phyloP scores from a whole-genome alignment of 2,888 invertebrate species.

The Euspilapteryx auroguttella region DNA sequence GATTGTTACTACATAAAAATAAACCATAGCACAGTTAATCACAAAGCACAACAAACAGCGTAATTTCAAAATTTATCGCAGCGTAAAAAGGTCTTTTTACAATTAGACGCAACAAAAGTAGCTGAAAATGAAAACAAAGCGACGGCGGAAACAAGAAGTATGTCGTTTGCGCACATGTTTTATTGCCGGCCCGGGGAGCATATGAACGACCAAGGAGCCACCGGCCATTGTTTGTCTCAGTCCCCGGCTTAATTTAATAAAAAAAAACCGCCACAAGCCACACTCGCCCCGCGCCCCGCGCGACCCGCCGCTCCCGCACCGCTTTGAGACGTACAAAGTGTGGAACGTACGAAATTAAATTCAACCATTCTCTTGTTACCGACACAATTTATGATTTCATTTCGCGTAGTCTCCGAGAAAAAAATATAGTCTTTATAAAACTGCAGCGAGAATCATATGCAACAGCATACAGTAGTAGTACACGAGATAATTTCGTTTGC shows the following conservation, averaged over 20 bases:
- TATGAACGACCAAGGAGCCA: slow-evolving; percentile 19
- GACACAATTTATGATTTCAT: slow-evolving; percentile 8
- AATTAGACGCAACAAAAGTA: slow-evolving; percentile 1
- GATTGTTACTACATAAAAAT: too few relatives aligned
- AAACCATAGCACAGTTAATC: neutral
- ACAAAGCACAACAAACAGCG: neutral
- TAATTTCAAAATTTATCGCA: neutral
- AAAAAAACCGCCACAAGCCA: slow-evolving; percentile 14
- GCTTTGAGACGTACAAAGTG: slow-evolving; percentile 9
- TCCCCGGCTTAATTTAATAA: slow-evolving; percentile 31
- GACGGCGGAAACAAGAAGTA: neutral
- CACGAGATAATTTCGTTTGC: too few relatives aligned
- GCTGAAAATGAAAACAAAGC: slow-evolving; percentile 3
- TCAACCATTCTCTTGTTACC: slow-evolving; percentile 7
- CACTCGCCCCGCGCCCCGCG: slow-evolving; percentile 12
- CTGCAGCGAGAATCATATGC: too few relatives aligned
- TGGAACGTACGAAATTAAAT: slow-evolving; percentile 9
- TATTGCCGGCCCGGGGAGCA: slow-evolving; percentile 16
- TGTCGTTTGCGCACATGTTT: slow-evolving; percentile 15
- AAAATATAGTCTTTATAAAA: neutral
- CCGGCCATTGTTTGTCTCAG: slow-evolving; percentile 27
- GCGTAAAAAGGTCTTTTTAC: neutral
- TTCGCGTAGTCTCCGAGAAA: slow-evolving; percentile 2
- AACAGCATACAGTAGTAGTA: too few relatives aligned
- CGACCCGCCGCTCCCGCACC: slow-evolving; percentile 12